Evolutionary conservation across 2,113 vertebrate genomes (phyloP).

Genomic region (Cyprinodon tularosa): DNA sequence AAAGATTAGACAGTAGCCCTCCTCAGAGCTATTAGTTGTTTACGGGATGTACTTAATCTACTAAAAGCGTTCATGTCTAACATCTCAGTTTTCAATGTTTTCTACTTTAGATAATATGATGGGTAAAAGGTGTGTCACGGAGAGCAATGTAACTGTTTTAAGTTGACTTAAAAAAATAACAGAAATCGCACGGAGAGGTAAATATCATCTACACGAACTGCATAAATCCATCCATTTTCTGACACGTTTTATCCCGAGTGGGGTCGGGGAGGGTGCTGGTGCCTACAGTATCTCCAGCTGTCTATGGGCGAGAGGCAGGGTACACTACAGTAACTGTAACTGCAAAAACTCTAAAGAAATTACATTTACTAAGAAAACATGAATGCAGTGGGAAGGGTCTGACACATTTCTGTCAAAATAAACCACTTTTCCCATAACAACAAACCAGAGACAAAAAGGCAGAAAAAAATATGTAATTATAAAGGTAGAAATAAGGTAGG

Average conservation of each 20-base stretch:
- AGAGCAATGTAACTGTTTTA: not conserved
- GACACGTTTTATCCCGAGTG: too few relatives aligned
- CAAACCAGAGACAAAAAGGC: not conserved
- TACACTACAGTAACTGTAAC: too few relatives aligned
- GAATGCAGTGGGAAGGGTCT: not conserved
- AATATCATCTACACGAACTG: not conserved
- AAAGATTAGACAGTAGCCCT: constrained; percentile 55
- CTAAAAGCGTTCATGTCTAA: constrained; percentile 1
- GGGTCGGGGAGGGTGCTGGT: too few relatives aligned
- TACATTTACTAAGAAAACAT: not conserved
- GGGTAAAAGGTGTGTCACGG: not conserved
- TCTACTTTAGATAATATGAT: not conserved
- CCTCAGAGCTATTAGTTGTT: constrained; percentile 41
- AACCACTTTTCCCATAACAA: not conserved
- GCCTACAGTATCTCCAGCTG: too few relatives aligned
- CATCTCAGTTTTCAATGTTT: not conserved
- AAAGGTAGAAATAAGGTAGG: not conserved
- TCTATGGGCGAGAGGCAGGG: too few relatives aligned
- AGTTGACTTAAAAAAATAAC: not conserved
- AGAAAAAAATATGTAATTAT: not conserved
- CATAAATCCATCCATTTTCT: too few relatives aligned
- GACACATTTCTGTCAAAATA: not conserved
- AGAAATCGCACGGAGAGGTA: not conserved
- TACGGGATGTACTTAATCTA: constrained; percentile 10
- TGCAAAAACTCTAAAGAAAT: not conserved